These are phyloP conservation scores for Chaetura pelagica DNA, from an alignment of 2,113 vertebrate species.

Conservation along the genomic window DNA sequence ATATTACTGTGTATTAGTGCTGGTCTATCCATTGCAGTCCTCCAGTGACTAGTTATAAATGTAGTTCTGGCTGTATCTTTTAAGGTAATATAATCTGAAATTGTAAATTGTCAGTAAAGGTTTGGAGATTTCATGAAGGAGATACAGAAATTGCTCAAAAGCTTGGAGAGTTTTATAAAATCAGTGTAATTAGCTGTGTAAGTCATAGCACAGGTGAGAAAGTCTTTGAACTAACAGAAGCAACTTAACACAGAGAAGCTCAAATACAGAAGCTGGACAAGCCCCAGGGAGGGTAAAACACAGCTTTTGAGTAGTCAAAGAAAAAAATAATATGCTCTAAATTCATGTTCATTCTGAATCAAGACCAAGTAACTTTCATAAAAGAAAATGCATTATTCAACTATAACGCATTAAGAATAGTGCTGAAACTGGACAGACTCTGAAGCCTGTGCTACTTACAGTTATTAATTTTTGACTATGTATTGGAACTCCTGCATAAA, in stretches of 20 bases:
- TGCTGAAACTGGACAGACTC: neutral
- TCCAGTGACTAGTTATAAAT: neutral
- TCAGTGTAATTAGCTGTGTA: neutral
- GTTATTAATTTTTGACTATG: neutral
- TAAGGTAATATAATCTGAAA: neutral
- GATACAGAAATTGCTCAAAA: neutral
- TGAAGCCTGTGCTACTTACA: rapidly evolving
- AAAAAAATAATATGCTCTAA: neutral
- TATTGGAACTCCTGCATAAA: neutral
- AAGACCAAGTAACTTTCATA: neutral
- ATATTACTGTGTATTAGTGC: neutral
- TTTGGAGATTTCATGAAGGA: neutral
- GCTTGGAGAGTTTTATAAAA: neutral
- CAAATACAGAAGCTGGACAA: neutral
- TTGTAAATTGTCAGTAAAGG: neutral
- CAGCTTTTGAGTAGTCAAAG: neutral
- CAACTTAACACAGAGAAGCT: neutral
- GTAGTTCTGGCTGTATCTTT: neutral
- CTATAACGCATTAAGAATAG: rapidly evolving
- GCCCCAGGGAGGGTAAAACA: rapidly evolving
- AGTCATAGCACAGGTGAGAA: neutral
- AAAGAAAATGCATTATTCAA: neutral
- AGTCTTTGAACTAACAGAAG: neutral
- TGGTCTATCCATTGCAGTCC: neutral
- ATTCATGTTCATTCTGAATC: neutral